Conservation (phyloP, 2,888 invertebrate species). For the Branchipolynoe longqiensis region DNA sequence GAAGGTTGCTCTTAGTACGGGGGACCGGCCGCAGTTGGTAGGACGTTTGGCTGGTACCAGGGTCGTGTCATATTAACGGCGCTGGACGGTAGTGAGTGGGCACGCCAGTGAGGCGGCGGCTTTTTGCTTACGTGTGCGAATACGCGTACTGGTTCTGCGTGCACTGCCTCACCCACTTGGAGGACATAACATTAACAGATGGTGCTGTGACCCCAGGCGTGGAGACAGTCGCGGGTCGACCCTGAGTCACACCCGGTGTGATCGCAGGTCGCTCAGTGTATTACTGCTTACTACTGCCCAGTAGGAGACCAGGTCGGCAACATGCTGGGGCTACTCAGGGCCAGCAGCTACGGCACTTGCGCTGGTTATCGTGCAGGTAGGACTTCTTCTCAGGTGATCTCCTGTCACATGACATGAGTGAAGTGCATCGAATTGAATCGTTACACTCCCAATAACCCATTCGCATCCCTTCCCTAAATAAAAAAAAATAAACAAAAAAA, state of each 20-base stretch:
- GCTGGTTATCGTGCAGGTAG: neutral
- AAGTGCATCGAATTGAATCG: too few relatives aligned
- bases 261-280: neutral
- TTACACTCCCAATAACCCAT: neutral
- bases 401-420: neutral
- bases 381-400: neutral
- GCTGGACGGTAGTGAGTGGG: neutral
- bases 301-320: neutral
- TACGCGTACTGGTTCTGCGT: too few relatives aligned
- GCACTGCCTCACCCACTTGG: too few relatives aligned
- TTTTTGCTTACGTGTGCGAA: too few relatives aligned
- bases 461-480: too few relatives aligned
- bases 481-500: neutral
- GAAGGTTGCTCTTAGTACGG: neutral
- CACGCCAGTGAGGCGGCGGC: neutral
- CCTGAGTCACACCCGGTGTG: too few relatives aligned
- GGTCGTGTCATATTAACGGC: neutral
- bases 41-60: neutral
- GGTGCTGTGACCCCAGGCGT: too few relatives aligned
- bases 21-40: neutral
- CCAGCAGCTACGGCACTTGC: neutral
- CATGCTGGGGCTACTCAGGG: constrained; percentile 32
- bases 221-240: too few relatives aligned
- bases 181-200: too few relatives aligned
- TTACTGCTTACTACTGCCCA: neutral